Percentiles rank a stretch among this genome's conserved stretches.
Evolutionary conservation across 2,797 vertebrate genomes (phyloP).

Genomic region (Chromis chromis): DNA sequence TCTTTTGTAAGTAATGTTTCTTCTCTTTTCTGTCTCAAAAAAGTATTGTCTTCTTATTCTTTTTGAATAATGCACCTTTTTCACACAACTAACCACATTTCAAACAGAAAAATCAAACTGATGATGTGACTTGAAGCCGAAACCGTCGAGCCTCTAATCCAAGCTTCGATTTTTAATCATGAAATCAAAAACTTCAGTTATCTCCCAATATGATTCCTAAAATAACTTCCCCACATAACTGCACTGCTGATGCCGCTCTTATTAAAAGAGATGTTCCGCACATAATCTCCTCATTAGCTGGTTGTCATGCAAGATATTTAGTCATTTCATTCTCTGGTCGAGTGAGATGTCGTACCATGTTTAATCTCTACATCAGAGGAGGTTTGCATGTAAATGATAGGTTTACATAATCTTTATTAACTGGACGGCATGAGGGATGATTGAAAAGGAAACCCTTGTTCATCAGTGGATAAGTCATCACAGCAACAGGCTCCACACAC

Average conservation of each 20-base stretch:
- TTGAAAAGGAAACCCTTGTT: constrained; percentile 34
- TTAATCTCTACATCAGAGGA: constrained; percentile 37
- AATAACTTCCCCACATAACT: constrained; percentile 42
- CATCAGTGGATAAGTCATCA: not conserved
- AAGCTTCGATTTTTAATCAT: not conserved
- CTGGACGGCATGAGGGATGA: constrained; percentile 21
- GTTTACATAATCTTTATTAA: constrained; percentile 34
- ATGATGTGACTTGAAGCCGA: too few relatives aligned
- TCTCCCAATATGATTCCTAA: constrained; percentile 52
- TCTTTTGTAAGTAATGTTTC: too few relatives aligned
- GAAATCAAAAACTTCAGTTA: constrained; percentile 59
- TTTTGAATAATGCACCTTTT: too few relatives aligned
- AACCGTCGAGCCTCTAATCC: too few relatives aligned
- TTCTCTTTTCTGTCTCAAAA: too few relatives aligned
- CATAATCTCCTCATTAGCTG: constrained; percentile 69
- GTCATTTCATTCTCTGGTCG: constrained; percentile 46
- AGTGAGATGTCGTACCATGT: constrained; percentile 9
- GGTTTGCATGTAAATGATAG: constrained; percentile 36
- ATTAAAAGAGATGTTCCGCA: constrained; percentile 67
- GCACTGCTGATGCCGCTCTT: constrained; percentile 49
- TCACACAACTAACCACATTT: too few relatives aligned
- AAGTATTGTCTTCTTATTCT: too few relatives aligned
- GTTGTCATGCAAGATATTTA: constrained; percentile 52
- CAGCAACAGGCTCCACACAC: not conserved
- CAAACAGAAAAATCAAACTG: too few relatives aligned